Evolutionary conservation across 2,113 vertebrate species (phyloP).

Genomic region (Nothocercus julius): DNA sequence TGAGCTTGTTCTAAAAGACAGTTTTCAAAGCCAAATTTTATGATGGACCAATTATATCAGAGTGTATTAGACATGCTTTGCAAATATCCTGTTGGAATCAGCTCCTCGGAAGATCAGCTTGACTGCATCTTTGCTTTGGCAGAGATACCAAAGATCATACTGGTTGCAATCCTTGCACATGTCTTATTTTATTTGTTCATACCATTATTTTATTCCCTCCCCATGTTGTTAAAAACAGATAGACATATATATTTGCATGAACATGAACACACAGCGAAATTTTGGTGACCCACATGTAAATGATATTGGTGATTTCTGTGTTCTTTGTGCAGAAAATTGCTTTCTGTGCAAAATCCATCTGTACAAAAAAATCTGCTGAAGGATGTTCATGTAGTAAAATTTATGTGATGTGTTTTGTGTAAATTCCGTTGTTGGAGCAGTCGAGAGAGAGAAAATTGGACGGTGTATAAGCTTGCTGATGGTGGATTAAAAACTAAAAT

Average conservation of each 20-base stretch:
- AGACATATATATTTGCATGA: background rate
- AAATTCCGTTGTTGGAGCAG: background rate
- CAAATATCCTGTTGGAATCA: background rate
- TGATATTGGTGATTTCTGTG: background rate
- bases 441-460: background rate
- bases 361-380: background rate
- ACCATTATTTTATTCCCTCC: background rate
- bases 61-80: background rate
- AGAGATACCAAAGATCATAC: background rate
- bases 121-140: background rate
- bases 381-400: background rate
- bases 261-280: background rate
- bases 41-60: background rate
- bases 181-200: background rate
- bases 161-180: background rate
- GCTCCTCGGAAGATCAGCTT: background rate
- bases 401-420: background rate
- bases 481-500: conserved; percentile 20
- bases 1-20: background rate
- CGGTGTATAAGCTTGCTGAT: background rate
- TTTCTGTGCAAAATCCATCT: background rate
- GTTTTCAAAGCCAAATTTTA: background rate
- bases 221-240: background rate
- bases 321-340: background rate
- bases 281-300: background rate